Conservation (phyloP, 92 coral and sea anemone genomes). For the Porites lobata region DNA sequence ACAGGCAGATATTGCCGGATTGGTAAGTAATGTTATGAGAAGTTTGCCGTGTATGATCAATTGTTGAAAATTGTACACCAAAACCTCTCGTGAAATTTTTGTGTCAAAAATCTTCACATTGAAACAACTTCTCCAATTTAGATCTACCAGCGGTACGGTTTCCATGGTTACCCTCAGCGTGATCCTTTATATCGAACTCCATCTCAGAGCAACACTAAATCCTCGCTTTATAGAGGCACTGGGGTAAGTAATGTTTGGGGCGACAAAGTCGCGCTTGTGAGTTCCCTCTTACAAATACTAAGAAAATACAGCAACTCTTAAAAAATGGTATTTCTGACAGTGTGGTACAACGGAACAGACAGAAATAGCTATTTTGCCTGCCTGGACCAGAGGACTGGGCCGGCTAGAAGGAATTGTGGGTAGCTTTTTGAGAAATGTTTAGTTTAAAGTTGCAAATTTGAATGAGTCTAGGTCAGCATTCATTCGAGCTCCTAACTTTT, state of each 20-base stretch:
- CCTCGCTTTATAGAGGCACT: slow-evolving; percentile 45
- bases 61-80: too few species aligned
- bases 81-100: too few species aligned
- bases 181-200: background rate
- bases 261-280: background rate
- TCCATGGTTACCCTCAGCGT: background rate
- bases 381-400: too few species aligned
- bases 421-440: background rate
- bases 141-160: slow-evolving; percentile 15
- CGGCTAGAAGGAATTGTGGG: too few species aligned
- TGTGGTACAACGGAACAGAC: too few species aligned
- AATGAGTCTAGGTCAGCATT: too few species aligned
- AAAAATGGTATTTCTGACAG: too few species aligned
- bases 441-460: background rate
- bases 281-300: background rate
- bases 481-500: too few species aligned
- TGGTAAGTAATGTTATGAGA: slow-evolving; percentile 9
- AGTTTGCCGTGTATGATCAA: too few species aligned
- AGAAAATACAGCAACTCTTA: background rate
- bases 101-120: background rate
- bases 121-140: background rate
- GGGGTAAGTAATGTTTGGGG: slow-evolving; percentile 18
- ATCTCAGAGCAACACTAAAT: slow-evolving; percentile 27
- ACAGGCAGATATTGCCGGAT: slow-evolving; percentile 29
- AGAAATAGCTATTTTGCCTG: too few species aligned